Evolutionary conservation across 2,888 invertebrate species (phyloP).

Genomic region (Hypomecis atomaria): DNA sequence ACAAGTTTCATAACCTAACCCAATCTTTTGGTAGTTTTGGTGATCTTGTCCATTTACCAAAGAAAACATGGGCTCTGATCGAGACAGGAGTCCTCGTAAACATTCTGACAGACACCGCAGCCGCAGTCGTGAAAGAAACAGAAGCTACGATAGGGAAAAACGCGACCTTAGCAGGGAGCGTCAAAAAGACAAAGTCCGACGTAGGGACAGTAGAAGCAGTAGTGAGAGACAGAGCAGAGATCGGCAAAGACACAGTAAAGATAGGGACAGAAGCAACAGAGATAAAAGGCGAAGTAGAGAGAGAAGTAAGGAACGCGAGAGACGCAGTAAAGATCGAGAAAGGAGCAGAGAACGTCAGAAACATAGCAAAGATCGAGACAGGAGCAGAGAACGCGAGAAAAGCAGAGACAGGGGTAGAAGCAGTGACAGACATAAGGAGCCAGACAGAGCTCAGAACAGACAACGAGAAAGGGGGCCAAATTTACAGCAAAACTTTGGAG

Average conservation of each 20-base stretch:
- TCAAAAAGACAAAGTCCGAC: conserved; percentile 17
- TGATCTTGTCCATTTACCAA: background rate
- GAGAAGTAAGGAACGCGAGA: conserved; percentile 14
- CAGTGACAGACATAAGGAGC: conserved; percentile 27
- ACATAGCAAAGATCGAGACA: conserved; percentile 23
- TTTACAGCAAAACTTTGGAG: conserved; percentile 55
- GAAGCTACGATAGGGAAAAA: conserved; percentile 41
- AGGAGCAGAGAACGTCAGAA: conserved; percentile 37
- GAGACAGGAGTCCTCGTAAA: conserved; percentile 51
- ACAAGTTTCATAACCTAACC: conserved; percentile 5
- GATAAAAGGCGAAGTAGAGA: conserved; percentile 5
- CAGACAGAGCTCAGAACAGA: conserved; percentile 30
- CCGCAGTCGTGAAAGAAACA: conserved; percentile 48
- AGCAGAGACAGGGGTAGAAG: conserved; percentile 34
- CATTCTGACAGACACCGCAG: conserved; percentile 50
- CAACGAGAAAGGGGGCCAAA: conserved; percentile 56
- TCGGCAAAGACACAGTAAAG: conserved; percentile 37
- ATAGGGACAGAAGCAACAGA: conserved; percentile 37
- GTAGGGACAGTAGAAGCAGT: conserved; percentile 20
- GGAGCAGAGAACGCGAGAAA: conserved; percentile 17
- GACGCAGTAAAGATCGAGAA: conserved; percentile 38
- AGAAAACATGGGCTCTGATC: conserved; percentile 39
- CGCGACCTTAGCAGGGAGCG: conserved; percentile 39
- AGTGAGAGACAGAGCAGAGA: conserved; percentile 39
- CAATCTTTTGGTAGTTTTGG: background rate